Base-by-base conservation (phyloP, 1,140 invertebrate species). In the Chrysopa pallens region DNA sequence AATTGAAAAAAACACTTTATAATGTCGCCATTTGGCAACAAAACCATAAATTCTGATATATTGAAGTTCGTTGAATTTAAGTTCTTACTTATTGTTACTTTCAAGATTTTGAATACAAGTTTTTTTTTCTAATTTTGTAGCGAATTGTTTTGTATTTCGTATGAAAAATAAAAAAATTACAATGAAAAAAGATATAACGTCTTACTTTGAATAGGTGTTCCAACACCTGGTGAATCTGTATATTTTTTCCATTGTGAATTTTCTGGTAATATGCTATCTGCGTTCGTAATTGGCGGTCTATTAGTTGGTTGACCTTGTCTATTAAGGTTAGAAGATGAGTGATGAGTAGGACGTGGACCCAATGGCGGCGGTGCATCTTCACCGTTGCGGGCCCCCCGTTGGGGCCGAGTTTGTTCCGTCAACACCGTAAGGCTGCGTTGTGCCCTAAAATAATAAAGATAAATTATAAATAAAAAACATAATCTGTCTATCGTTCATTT, bases 181-280 rank as follows among this genome's bases (percentile, higher is more conserved):
- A n/a, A n/a, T n/a, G n/a, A n/a, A n/a, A n/a, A n/a, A n/a, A n/a
- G n/a, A n/a, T n/a, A n/a, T n/a, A n/a, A n/a, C n/a, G n/a, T n/a
- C 44, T 23, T 23, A 23, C 17, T 23, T 23, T 23, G 17, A 39
- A 60, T 59, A 8, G 68, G 68, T 37, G 66, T 62, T n/a, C 69
- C 67, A 14, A 72, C 68, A 36, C 70, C 69, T 15, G 68, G 67
- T 12, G 66, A 68, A 50, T 70, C 67, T 14, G 65, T 70, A 42
- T 69, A 68, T 44, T 67, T 39, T 31, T 56, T 56, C 54, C 54
- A 56, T 45, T 52, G 50, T 35, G 50, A 48, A 42, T 49, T 48
- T 31, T 33, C 7, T 33, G 17, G n/a, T 41, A 28, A 15, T 28
- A 1, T 42, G 42, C 15, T 47, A 42, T 43, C 44, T 44, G 33